phyloP scores from a whole-genome alignment of 2,113 vertebrate species.

The Pituophis catenifer region DNA sequence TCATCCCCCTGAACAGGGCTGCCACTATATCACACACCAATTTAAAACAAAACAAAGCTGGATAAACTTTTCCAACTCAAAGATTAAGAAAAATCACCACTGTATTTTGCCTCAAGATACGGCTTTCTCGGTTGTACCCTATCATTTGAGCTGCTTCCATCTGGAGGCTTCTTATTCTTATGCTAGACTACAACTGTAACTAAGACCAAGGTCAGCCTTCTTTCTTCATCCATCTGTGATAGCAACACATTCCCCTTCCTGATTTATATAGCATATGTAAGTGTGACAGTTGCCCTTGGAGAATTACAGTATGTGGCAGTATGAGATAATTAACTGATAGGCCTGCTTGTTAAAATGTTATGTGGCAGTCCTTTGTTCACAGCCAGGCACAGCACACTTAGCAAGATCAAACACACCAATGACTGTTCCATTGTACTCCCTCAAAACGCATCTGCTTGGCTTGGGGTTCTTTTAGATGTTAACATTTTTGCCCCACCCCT shows the following conservation, averaged over 20 bases:
- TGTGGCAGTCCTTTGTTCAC: conserved; percentile 33
- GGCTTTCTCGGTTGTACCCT: not conserved
- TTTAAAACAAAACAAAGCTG: not conserved
- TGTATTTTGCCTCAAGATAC: not conserved
- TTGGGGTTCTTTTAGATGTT: not conserved
- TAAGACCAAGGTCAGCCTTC: conserved; percentile 57
- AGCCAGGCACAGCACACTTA: conserved; percentile 15
- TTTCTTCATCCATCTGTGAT: conserved; percentile 32
- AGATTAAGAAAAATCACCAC: not conserved
- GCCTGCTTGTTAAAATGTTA: not conserved
- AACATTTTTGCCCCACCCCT: not conserved
- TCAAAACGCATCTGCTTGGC: not conserved
- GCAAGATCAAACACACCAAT: not conserved
- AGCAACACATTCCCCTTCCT: conserved; percentile 58
- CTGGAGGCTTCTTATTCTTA: conserved; percentile 60
- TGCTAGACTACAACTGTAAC: conserved; percentile 61
- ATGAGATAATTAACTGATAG: conserved; percentile 4
- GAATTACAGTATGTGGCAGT: conserved; percentile 48
- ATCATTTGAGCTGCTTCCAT: conserved; percentile 34
- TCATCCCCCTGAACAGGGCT: not conserved
- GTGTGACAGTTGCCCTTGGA: conserved; percentile 46
- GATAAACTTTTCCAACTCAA: not conserved
- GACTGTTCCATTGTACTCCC: not conserved
- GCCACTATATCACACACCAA: no score
- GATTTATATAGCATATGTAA: conserved; percentile 60